Evolutionary conservation across 2,797 vertebrate species (phyloP).

Genomic region (Spinibarbus caldwelli): DNA sequence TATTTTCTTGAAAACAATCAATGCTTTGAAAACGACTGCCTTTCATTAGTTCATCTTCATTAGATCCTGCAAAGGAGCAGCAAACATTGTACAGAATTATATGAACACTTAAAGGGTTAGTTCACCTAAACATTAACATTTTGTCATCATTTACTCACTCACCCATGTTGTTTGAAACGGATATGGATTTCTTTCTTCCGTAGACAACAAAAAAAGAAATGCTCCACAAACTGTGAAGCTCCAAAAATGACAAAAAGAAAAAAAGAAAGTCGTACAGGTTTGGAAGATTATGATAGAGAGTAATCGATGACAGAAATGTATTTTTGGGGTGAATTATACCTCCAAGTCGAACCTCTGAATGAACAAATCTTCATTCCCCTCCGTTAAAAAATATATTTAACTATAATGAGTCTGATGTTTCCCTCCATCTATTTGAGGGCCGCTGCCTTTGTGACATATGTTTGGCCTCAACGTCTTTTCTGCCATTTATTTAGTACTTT

Average conservation of each 20-base stretch:
- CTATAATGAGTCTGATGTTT: not conserved
- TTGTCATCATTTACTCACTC: not conserved
- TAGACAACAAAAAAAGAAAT: not conserved
- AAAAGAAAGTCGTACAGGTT: not conserved
- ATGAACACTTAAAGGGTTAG: not conserved
- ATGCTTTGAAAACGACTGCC: conserved; percentile 19
- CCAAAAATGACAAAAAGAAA: not conserved
- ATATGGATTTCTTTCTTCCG: not conserved
- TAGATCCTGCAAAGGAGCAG: not conserved
- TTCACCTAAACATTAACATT: conserved; percentile 2
- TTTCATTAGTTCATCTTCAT: conserved; percentile 28
- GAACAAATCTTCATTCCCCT: conserved; percentile 5
- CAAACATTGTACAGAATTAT: conserved; percentile 15
- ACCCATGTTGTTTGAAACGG: not conserved
- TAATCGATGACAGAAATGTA: not conserved
- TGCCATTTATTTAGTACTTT: conserved; percentile 76
- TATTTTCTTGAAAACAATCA: conserved; percentile 26
- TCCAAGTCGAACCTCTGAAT: not conserved
- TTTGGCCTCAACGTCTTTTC: conserved; percentile 37
- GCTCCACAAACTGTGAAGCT: not conserved
- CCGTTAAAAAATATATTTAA: not conserved
- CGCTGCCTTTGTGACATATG: conserved; percentile 35
- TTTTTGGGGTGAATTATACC: not conserved
- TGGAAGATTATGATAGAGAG: not conserved
- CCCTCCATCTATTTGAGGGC: conserved; percentile 35